These are phyloP conservation scores for Balearica regulorum DNA, from an alignment of 2,797 vertebrate species.

Conservation along the genomic window DNA sequence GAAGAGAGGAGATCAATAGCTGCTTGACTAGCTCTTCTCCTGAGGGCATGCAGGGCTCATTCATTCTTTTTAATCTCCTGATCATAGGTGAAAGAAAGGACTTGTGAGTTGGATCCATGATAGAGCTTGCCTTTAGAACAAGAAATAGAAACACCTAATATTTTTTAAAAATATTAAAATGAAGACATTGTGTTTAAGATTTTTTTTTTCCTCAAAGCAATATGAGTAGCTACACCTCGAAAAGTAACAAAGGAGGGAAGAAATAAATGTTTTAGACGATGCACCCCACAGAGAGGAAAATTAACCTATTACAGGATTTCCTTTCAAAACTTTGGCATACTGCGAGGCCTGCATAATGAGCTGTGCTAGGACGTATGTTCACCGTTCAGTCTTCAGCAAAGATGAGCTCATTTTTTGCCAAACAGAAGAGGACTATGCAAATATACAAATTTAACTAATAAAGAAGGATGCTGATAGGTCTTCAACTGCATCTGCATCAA, in stretches of 20 bases:
- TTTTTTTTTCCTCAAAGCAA: not conserved
- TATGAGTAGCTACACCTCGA: not conserved
- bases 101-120: not conserved
- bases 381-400: not conserved
- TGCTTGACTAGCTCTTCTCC: not conserved
- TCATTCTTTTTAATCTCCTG: conserved; percentile 11
- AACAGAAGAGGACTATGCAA: not conserved
- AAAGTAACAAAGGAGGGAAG: not conserved
- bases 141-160: not conserved
- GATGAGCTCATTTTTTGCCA: not conserved
- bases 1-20: not conserved
- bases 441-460: not conserved
- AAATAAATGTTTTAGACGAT: conserved; percentile 9
- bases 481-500: not conserved
- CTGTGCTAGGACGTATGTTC: not conserved
- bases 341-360: not conserved
- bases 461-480: not conserved
- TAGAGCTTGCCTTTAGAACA: not conserved
- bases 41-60: not conserved
- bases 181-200: not conserved
- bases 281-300: conserved; percentile 24
- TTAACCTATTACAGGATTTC: conserved; percentile 29
- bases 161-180: not conserved
- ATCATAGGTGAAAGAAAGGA: not conserved
- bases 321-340: not conserved